Base-by-base conservation (phyloP, 2,113 vertebrate species). In the Elephantulus edwardii region DNA sequence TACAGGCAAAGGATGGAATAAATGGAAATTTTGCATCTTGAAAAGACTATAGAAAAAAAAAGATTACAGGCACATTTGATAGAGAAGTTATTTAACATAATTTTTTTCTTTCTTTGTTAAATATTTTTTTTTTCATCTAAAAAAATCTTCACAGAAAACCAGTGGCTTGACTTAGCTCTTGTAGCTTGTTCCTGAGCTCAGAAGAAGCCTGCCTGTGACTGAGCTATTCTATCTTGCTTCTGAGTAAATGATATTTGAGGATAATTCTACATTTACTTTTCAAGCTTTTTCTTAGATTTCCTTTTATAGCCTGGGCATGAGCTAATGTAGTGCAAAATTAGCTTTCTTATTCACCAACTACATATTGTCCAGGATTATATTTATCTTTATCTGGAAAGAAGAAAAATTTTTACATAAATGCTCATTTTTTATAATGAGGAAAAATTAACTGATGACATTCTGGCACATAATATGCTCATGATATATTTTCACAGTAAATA, bases 321-420 rank as follows among this genome's bases (percentile, higher is more conserved):
- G 7, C 93, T 98, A 98, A 33, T 98, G 97, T 88, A 98, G 98
- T 92, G 82, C 0, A 91, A 97, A 95, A 81, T 98, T 98, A 88
- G 98, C 98, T 97, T 99, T 98, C 97, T 98, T 98, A 96, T 98
- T 99, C 97, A 98, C 98, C 85, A 98, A 98, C 88, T 98, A 98
- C 87, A 98, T 97, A 81, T 91, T 96, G 2, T 99, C 98, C 40
- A 98, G 91, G 86, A 97, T 92, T 86, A 98, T 84, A 0, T 98
- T 98, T 17, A 98, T 98, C 97, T 99, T 99, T 97, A 98, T 98
- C 92, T 98, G 98, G 75, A 98, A 98, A 62, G 97, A 98, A 91
- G 99, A 99, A 93, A 98, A 98, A 95, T 98, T 98, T 90, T 99
- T 99, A 85, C 98, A 99, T 3, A 97, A 96, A 0, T 98, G 97